Conservation (phyloP, 2,797 vertebrate species). For the Capromys pilorides region DNA sequence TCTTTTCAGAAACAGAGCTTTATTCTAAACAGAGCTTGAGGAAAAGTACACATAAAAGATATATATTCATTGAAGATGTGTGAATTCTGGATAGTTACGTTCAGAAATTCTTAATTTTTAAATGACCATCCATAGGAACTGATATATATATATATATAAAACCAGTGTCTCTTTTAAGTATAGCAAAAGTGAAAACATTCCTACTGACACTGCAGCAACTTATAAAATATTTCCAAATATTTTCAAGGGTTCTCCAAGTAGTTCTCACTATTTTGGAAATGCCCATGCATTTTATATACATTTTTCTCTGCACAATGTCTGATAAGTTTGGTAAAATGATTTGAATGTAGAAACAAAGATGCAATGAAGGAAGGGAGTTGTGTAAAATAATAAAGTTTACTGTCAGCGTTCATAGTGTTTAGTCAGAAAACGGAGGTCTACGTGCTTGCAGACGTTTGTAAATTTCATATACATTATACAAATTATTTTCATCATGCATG, state of each 20-base stretch:
- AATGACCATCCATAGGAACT: background rate
- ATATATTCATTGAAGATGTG: background rate
- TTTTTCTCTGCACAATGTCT: background rate
- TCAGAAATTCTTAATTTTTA: slow-evolving; percentile 32
- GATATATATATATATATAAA: no score
- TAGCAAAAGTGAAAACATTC: slow-evolving; percentile 15
- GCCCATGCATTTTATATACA: background rate
- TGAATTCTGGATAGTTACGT: background rate
- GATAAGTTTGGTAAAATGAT: slow-evolving; percentile 25
- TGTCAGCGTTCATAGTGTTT: background rate
- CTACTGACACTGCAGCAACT: slow-evolving; percentile 34
- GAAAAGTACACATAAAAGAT: background rate
- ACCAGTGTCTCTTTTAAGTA: slow-evolving; percentile 17
- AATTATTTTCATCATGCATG: background rate
- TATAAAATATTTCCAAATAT: slow-evolving; percentile 53
- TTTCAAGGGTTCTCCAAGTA: slow-evolving; percentile 40
- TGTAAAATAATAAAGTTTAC: background rate
- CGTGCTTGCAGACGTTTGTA: background rate
- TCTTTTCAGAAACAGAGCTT: slow-evolving; percentile 37
- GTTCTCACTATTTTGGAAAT: slow-evolving; percentile 60
- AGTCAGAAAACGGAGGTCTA: background rate
- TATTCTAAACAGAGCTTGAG: slow-evolving; percentile 36
- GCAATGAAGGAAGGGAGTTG: background rate
- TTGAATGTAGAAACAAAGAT: slow-evolving; percentile 25
- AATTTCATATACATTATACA: background rate